phyloP scores from a whole-genome alignment of 2,113 vertebrate species.

The Salvelinus fontinalis region DNA sequence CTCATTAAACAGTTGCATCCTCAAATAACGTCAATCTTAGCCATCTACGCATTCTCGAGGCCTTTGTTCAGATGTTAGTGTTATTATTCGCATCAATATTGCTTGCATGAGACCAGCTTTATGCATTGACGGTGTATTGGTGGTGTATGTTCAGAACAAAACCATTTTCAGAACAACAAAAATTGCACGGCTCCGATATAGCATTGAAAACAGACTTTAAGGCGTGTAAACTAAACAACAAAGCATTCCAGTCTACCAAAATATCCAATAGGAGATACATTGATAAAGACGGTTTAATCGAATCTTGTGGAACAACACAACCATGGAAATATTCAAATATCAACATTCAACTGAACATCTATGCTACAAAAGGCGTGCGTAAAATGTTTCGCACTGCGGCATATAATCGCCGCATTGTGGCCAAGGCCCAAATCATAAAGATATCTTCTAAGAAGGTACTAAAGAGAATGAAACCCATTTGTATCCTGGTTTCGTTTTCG shows the following conservation, averaged over 20 bases:
- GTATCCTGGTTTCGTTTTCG: neutral
- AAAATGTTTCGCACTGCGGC: constrained; percentile 67
- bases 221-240: neutral
- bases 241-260: neutral
- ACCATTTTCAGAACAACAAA: no score
- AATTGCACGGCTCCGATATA: no score
- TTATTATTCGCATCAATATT: no score
- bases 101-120: no score
- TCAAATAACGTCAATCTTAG: no score
- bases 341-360: neutral
- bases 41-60: no score
- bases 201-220: neutral
- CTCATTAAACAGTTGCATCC: no score
- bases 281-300: neutral
- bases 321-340: neutral
- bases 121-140: no score
- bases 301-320: neutral
- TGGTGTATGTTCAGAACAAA: no score
- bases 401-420: constrained; percentile 39
- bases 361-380: constrained; percentile 20
- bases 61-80: no score
- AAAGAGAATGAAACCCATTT: neutral
- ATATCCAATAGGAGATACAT: neutral
- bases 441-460: neutral
- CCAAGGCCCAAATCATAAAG: constrained; percentile 31